Evolutionary conservation across 2,888 invertebrate genomes (phyloP).

Genomic region (Patella caerulea): DNA sequence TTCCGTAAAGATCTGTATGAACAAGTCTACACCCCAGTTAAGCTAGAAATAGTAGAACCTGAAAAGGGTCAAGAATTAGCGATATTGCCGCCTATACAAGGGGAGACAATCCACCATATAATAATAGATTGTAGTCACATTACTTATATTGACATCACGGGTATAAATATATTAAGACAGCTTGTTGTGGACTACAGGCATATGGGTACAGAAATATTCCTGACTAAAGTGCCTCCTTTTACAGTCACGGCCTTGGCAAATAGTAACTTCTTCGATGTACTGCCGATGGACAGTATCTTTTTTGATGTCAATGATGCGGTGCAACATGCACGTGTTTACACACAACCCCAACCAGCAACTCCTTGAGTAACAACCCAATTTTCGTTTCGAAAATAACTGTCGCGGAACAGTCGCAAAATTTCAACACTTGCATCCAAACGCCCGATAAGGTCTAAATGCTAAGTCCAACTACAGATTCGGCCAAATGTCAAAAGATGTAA

Average conservation of each 20-base stretch:
- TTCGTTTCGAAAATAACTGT: too few species aligned
- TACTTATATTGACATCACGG: conserved; percentile 61
- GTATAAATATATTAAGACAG: conserved; percentile 52
- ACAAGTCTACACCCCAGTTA: conserved; percentile 16
- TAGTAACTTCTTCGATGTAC: conserved; percentile 45
- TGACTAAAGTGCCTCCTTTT: conserved; percentile 47
- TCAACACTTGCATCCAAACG: too few species aligned
- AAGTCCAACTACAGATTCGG: too few species aligned
- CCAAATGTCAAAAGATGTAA: too few species aligned
- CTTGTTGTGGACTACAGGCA: conserved; percentile 43
- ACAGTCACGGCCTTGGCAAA: conserved; percentile 45
- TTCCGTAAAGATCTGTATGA: conserved; percentile 29
- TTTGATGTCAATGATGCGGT: conserved; percentile 49
- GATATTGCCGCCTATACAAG: conserved; percentile 10
- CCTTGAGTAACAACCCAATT: too few species aligned
- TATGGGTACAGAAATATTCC: conserved; percentile 45
- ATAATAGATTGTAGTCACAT: conserved; percentile 61
- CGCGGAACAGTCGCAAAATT: too few species aligned
- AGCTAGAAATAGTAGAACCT: not conserved
- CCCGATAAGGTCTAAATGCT: too few species aligned
- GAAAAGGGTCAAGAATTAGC: not conserved
- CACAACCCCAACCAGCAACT: too few species aligned
- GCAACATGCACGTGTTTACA: not conserved
- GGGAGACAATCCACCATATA: conserved; percentile 33
- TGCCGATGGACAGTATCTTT: conserved; percentile 43